phyloP scores from a whole-genome alignment of 2,888 invertebrate genomes.

The Ligdia adustata region DNA sequence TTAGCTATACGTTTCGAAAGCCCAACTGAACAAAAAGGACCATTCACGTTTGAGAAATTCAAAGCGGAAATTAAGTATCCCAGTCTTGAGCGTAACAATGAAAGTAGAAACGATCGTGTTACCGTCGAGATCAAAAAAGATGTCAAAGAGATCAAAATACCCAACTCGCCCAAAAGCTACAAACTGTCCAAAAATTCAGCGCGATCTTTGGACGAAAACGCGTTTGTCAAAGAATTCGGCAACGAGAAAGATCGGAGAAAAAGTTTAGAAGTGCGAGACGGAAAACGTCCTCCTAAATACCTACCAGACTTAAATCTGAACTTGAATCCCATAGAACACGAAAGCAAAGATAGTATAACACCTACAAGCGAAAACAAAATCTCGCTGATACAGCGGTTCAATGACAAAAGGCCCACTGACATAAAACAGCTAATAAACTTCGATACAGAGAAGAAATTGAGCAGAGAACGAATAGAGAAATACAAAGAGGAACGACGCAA shows the following conservation, averaged over 20 bases:
- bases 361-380: conserved; percentile 86
- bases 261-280: conserved; percentile 85
- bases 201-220: conserved; percentile 89
- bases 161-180: conserved; percentile 80
- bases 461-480: conserved; percentile 92
- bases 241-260: conserved; percentile 81
- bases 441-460: conserved; percentile 84
- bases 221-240: conserved; percentile 88
- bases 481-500: conserved; percentile 96
- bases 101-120: conserved; percentile 35
- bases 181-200: conserved; percentile 85
- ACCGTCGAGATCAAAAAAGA: conserved; percentile 52
- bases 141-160: conserved; percentile 27
- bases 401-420: conserved; percentile 57
- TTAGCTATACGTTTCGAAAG: conserved; percentile 86
- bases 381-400: conserved; percentile 82
- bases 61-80: conserved; percentile 72
- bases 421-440: conserved; percentile 64
- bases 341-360: conserved; percentile 70
- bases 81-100: conserved; percentile 60
- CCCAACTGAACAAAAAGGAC: conserved; percentile 83
- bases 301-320: conserved; percentile 69
- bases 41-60: conserved; percentile 82
- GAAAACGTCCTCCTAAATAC: conserved; percentile 84
- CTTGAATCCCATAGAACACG: conserved; percentile 58